Evolutionary conservation across 2,113 vertebrate genomes (phyloP).

Genomic region (Dicrurus megarhynchus): DNA sequence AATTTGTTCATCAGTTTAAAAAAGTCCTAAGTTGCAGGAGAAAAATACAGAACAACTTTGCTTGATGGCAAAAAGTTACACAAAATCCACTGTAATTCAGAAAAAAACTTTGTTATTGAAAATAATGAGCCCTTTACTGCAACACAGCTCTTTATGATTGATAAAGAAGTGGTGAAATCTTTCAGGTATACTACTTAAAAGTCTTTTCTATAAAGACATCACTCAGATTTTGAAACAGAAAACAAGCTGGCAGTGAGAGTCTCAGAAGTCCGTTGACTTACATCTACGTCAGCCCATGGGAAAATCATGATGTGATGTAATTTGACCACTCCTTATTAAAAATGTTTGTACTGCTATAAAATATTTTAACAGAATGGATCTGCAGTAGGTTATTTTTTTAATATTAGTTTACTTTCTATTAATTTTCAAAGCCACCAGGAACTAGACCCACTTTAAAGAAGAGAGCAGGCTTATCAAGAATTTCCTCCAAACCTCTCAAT

Average conservation of each 20-base stretch:
- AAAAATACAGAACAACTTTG: background rate
- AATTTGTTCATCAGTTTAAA: background rate
- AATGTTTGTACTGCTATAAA: background rate
- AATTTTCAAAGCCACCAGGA: background rate
- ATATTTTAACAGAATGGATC: background rate
- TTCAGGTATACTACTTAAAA: background rate
- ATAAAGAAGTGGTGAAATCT: background rate
- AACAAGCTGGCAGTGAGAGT: background rate
- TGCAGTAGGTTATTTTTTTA: background rate
- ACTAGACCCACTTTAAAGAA: background rate
- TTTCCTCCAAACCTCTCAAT: background rate
- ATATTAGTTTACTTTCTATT: background rate
- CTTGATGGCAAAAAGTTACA: background rate
- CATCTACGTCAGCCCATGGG: background rate
- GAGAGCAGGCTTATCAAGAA: background rate
- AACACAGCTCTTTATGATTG: background rate
- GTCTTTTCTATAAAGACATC: background rate
- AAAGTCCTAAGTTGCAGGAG: background rate
- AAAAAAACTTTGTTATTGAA: background rate
- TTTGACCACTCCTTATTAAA: background rate
- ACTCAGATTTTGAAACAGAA: background rate
- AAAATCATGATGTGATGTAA: background rate
- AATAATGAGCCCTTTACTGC: background rate
- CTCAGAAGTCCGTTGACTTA: background rate
- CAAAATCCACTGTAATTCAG: background rate